Conservation (phyloP, 2,888 invertebrate species). For the Eupithecia vulgata region DNA sequence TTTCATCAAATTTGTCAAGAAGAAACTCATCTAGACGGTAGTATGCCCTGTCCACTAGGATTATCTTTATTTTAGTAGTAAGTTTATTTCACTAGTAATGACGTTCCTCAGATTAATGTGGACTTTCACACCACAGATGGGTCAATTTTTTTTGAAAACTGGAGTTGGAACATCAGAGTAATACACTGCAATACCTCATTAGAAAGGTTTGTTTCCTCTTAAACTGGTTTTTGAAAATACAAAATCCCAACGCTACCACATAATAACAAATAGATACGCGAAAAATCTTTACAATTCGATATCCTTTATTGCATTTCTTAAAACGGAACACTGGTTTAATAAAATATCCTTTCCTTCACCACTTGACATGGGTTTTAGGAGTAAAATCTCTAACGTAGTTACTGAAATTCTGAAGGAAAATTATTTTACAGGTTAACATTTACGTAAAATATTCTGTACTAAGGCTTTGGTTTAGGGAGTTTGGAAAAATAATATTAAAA, state of each 20-base stretch:
- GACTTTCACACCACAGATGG: too few relatives aligned
- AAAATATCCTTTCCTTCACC: conserved; percentile 23
- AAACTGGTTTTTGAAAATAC: not conserved
- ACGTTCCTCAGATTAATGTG: too few relatives aligned
- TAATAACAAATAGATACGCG: not conserved
- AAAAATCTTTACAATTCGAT: conserved; percentile 11
- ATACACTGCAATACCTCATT: too few relatives aligned
- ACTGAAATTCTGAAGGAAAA: not conserved
- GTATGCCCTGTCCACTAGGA: too few relatives aligned
- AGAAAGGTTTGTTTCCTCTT: not conserved
- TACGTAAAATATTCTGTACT: not conserved
- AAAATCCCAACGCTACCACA: not conserved
- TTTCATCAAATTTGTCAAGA: too few relatives aligned
- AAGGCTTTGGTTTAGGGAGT: too few relatives aligned
- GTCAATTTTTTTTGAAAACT: too few relatives aligned
- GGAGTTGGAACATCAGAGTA: not conserved
- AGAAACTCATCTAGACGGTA: too few relatives aligned
- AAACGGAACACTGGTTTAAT: conserved; percentile 20
- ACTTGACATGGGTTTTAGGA: conserved; percentile 18
- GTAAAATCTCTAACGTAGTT: not conserved
- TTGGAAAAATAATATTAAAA: too few relatives aligned
- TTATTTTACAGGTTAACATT: not conserved
- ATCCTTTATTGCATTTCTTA: conserved; percentile 14
- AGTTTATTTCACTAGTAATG: too few relatives aligned
- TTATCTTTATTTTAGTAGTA: too few relatives aligned